A percentile compares a stretch with the other conserved stretches of the same genome.
These are phyloP conservation scores for Sminthurinus signatus DNA, from an alignment of 1,140 invertebrate species.

Conservation along the genomic window DNA sequence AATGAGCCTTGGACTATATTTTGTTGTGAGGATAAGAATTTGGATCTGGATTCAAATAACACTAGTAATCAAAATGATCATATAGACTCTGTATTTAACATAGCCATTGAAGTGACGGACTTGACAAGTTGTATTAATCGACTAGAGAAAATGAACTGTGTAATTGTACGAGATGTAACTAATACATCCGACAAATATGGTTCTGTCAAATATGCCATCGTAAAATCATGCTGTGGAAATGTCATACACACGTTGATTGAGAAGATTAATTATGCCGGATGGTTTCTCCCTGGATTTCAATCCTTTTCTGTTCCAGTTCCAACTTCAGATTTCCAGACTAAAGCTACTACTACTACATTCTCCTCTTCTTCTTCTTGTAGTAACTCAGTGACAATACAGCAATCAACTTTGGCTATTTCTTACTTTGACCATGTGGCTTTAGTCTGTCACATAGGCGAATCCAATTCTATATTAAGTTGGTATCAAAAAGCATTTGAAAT, in stretches of 20 bases:
- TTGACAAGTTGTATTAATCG: constrained; percentile 43
- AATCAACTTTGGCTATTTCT: no score
- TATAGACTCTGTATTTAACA: constrained; percentile 50
- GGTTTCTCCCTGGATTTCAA: constrained; percentile 49
- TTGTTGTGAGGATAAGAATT: constrained; percentile 39
- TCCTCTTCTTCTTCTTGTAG: no score
- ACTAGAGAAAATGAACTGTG: constrained; percentile 40
- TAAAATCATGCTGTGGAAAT: constrained; percentile 51
- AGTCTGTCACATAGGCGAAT: constrained; percentile 46
- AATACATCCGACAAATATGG: constrained; percentile 44
- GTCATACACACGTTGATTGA: constrained; percentile 51
- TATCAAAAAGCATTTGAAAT: constrained; percentile 51
- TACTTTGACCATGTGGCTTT: constrained; percentile 52
- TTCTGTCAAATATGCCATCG: constrained; percentile 45
- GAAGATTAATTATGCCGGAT: constrained; percentile 45
- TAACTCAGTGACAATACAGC: no score
- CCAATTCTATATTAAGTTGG: constrained; percentile 47
- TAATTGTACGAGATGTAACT: constrained; percentile 42
- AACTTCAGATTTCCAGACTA: no score
- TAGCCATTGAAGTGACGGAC: constrained; percentile 50
- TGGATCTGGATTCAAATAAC: no score
- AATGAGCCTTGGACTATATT: constrained; percentile 43
- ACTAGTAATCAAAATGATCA: background rate
- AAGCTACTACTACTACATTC: no score
- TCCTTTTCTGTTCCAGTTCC: background rate